Base-by-base conservation (phyloP, 2,797 vertebrate genomes). In the Momotus momota region DNA sequence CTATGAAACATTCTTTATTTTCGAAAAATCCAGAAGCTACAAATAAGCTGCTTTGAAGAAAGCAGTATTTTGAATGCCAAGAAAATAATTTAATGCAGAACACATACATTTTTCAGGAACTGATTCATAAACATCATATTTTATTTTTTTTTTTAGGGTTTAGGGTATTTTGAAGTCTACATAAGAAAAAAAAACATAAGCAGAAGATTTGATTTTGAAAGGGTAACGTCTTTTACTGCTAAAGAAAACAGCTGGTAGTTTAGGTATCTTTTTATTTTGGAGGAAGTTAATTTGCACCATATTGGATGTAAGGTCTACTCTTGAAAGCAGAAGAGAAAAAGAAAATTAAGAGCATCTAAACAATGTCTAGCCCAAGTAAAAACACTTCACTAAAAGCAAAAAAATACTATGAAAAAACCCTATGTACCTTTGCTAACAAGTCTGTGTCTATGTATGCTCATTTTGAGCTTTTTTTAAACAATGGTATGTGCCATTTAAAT, bases 401-500 rank as follows among this genome's bases (percentile, higher is more conserved):
- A 94, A 74, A 46, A 57, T 6, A 5, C 9, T 40, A 16, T 7
- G 35, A 19, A 80, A 67, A 83, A 62, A 45, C 17, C 17, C 40
- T 10, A n/a, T 0, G 1, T 20, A 81, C 35, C 29, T 75, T 70
- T 41, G 14, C 8, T 67, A 60, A 75, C 60, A 41, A 43, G 77
- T 85, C 74, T 64, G 1, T 20, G 17, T 38, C 69, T 77, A 9
- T 7, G 6, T 31, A 52, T 48, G 64, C 31, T 80, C 66, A 66
- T 88, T 81, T 77, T 43, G 49, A 93, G 51, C 15, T 64, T 82
- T 91, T 82, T 89, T 85, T 61, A 25, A 96, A 93, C 66, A 96
- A 78, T 31, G 9, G 7, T 64, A 78, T 55, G 48, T 69, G 65
- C 26, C 75, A 82, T 91, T 90, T 88, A 54, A 91, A 38, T 48